Conservation (phyloP, 2,113 vertebrate genomes). For the Ovis canadensis region DNA sequence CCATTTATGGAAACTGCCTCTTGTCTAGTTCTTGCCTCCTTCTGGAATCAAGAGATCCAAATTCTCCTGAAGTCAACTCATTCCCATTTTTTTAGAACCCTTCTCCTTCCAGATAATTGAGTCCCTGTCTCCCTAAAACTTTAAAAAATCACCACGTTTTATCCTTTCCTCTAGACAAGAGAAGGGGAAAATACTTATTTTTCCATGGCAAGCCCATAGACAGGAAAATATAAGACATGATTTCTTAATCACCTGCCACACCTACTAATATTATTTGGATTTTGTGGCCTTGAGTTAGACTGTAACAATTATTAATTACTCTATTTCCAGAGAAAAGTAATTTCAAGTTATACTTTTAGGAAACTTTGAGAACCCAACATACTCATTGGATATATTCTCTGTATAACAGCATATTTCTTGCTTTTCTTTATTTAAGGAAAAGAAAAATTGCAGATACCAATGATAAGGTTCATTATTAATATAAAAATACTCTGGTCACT, state of each 20-base stretch:
- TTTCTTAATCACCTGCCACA: slow-evolving; percentile 27
- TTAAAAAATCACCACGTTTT: background rate
- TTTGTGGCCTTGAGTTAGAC: background rate
- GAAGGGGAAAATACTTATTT: background rate
- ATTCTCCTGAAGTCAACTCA: background rate
- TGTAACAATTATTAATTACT: slow-evolving; percentile 10
- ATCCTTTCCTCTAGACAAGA: background rate
- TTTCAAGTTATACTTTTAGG: background rate
- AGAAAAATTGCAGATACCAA: background rate
- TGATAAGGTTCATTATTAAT: background rate
- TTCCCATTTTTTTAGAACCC: background rate
- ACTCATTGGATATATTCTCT: background rate
- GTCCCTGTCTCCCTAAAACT: background rate
- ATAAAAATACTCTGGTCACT: background rate
- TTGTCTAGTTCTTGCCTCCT: background rate
- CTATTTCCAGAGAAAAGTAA: background rate
- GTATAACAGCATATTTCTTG: background rate
- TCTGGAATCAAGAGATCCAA: background rate
- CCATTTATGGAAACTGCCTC: background rate
- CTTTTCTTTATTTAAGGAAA: background rate
- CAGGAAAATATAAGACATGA: background rate
- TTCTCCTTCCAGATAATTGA: background rate
- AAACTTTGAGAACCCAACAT: background rate
- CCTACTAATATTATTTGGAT: slow-evolving; percentile 7
- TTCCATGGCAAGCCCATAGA: background rate